Evolutionary conservation across 2,797 vertebrate species (phyloP), one percentile per base, ranked within the genome.

Genomic region (Rhabdomys pumilio): DNA sequence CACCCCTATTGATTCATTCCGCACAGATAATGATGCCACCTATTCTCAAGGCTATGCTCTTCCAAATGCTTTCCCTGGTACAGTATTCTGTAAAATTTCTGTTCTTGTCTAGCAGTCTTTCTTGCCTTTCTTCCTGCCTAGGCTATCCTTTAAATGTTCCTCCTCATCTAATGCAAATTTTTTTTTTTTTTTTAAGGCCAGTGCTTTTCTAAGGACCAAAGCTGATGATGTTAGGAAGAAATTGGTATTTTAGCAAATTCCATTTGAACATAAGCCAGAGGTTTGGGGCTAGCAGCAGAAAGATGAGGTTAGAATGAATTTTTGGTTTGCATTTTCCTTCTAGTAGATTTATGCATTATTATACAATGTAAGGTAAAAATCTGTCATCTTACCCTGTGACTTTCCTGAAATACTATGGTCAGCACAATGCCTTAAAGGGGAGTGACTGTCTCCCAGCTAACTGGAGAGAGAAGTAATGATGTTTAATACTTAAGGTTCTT

Each of bases 241-340:
- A 85, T 14, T 85, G 29, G 57, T 55, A 80, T 82, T 82, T 93
- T 29, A 82, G 69, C n/a, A 94, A 93, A 94, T 75, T 75, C 22
- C 86, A 91, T 92, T 93, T 95, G 87, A 95, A 73, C 41, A 94
- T 41, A 97, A 90, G 83, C 55, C 95, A 76, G 61, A 72, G 89
- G 41, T 89, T 87, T 83, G 77, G 85, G 65, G 44, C 1, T 89
- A 84, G 82, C 87, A 93, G 65, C 65, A 14, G 76, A 76, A 89
- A 85, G 31, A 83, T 17, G 72, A 57, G 55, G 72, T 79, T 79
- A 77, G 41, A 92, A 61, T 47, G 41, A 86, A 47, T 86, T 38
- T 95, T 83, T 12, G 50, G 14, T 79, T 79, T 95, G 29, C n/a
- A 65, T 97, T 94, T 92, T 81, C 65, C 44, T 90, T 77, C 55